phyloP scores from a whole-genome alignment of 2,113 vertebrate genomes.

The Platysternon megacephalum region DNA sequence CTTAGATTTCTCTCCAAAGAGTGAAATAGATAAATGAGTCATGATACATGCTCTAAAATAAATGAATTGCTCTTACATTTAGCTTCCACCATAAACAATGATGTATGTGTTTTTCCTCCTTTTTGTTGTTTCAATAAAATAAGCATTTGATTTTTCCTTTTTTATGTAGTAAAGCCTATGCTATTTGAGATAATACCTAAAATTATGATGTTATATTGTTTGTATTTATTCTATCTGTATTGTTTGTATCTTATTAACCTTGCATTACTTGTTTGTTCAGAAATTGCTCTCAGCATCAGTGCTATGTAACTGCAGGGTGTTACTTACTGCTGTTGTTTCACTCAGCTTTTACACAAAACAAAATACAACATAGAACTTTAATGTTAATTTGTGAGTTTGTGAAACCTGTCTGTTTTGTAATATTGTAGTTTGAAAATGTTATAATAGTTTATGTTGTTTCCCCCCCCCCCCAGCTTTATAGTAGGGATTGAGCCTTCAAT shows the following conservation, averaged over 20 bases:
- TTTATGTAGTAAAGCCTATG: background rate
- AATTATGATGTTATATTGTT: background rate
- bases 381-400: background rate
- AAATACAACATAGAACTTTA: background rate
- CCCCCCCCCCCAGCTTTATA: background rate
- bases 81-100: background rate
- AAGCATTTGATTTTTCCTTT: background rate
- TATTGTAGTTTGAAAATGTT: background rate
- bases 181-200: background rate
- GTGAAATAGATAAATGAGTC: background rate
- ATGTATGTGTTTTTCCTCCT: background rate
- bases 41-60: background rate
- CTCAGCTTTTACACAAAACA: background rate
- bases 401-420: background rate
- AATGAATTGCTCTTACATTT: background rate
- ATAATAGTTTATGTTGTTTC: background rate
- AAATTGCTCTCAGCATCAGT: background rate
- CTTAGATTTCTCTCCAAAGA: background rate
- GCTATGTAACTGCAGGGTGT: background rate
- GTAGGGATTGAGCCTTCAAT: background rate
- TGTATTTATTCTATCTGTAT: background rate
- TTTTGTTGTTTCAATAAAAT: background rate
- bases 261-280: slow-evolving; percentile 3
- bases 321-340: slow-evolving; percentile 2
- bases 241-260: background rate